These are phyloP conservation scores for Lepeophtheirus nordmannii DNA, from an alignment of 2,888 invertebrate genomes.

Conservation along the genomic window DNA sequence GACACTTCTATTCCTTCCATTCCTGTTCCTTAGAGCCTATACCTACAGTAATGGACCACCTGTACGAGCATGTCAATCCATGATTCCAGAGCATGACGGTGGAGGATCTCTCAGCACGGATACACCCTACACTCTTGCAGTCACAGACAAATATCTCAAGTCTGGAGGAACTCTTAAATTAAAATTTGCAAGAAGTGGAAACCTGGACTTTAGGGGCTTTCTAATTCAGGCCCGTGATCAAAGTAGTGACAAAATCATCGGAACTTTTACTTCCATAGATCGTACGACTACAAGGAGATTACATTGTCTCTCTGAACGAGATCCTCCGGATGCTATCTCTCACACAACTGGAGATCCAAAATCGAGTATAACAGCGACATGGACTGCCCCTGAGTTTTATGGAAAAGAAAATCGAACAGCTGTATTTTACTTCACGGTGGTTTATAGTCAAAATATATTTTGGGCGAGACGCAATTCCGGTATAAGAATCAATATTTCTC, in stretches of 20 bases:
- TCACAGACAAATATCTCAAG: not conserved
- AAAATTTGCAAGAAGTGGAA: not conserved
- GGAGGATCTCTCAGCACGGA: not conserved
- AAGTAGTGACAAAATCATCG: not conserved
- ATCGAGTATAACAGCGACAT: not conserved
- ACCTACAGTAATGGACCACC: conserved; percentile 11
- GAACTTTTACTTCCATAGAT: not conserved
- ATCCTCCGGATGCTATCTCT: not conserved
- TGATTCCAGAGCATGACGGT: conserved; percentile 16
- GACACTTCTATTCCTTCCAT: not conserved
- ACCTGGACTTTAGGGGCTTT: not conserved
- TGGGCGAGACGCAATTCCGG: conserved; percentile 7
- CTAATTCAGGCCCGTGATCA: not conserved
- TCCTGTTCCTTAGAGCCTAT: not conserved
- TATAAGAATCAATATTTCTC: not conserved
- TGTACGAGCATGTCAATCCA: conserved; percentile 4
- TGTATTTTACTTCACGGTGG: conserved; percentile 10
- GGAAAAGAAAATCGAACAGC: not conserved
- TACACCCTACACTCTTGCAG: conserved; percentile 1
- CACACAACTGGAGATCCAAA: not conserved
- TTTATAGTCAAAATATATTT: conserved; percentile 1
- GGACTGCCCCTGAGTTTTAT: conserved; percentile 10
- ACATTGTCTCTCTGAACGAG: not conserved
- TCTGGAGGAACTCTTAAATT: conserved; percentile 4
- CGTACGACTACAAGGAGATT: not conserved